phyloP scores from a whole-genome alignment of 2,888 invertebrate genomes.

The Hemithea aestivaria region DNA sequence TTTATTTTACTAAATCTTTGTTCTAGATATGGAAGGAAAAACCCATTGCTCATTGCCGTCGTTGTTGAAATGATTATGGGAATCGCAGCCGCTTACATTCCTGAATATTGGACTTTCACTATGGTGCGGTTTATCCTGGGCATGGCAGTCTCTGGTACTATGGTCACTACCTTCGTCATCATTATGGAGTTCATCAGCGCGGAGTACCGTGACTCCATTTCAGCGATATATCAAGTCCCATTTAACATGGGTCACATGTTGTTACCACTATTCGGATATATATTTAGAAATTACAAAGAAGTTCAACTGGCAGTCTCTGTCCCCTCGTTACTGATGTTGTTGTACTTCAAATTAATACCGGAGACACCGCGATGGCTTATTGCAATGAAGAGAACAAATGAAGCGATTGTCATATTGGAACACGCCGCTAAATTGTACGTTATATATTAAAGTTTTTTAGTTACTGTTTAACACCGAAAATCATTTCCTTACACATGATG shows the following conservation, averaged over 20 bases:
- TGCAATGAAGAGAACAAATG: constrained; percentile 82
- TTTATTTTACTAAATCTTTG: constrained; percentile 4
- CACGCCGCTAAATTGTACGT: constrained; percentile 79
- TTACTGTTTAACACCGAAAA: background rate
- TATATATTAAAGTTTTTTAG: background rate
- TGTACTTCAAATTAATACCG: constrained; percentile 84
- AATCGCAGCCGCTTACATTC: constrained; percentile 82
- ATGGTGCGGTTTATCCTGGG: constrained; percentile 84
- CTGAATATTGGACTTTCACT: constrained; percentile 81
- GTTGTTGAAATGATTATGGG: constrained; percentile 85
- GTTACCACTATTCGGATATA: constrained; percentile 81
- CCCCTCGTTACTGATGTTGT: constrained; percentile 77
- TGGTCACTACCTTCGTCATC: constrained; percentile 81
- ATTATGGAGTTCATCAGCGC: constrained; percentile 84
- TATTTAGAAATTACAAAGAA: constrained; percentile 80
- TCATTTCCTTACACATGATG: background rate
- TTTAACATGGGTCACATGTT: constrained; percentile 84
- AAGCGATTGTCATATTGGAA: constrained; percentile 81
- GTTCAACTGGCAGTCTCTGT: constrained; percentile 83
- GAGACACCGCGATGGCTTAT: constrained; percentile 91
- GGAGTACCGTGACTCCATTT: constrained; percentile 74
- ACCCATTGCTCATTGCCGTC: constrained; percentile 84
- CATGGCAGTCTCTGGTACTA: constrained; percentile 88
- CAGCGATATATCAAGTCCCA: constrained; percentile 83
- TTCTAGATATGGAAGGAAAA: constrained; percentile 86